Conservation (phyloP, 2,888 invertebrate species). For the Chrysomela aeneicollis region DNA sequence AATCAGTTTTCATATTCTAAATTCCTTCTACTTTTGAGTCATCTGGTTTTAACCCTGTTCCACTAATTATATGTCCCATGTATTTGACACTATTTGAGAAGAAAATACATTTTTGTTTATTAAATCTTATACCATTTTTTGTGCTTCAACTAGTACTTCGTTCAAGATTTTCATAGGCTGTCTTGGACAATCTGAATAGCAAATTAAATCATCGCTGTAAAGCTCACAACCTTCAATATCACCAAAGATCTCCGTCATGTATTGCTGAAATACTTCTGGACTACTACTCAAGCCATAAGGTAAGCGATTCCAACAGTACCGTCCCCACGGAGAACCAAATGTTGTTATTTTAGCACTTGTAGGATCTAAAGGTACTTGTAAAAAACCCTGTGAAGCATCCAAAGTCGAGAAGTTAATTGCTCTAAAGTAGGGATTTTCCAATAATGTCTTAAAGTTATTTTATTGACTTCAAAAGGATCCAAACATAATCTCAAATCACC, state of each 20-base stretch:
- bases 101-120: not conserved
- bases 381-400: not conserved
- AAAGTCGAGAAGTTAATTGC: not conserved
- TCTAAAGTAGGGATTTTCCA: slow-evolving; percentile 4
- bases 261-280: slow-evolving; percentile 7
- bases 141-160: not conserved
- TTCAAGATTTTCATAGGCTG: slow-evolving; percentile 7
- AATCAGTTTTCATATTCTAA: too few species aligned
- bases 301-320: slow-evolving; percentile 3
- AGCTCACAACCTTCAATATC: slow-evolving; percentile 17
- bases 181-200: not conserved
- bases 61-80: not conserved
- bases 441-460: not conserved
- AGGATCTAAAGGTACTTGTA: too few species aligned
- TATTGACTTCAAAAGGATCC: slow-evolving; percentile 1
- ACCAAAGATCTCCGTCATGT: slow-evolving; percentile 10
- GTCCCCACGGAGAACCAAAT: not conserved
- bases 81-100: not conserved
- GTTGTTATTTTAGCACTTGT: slow-evolving; percentile 7
- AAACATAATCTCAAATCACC: too few species aligned
- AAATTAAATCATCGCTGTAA: slow-evolving; percentile 11
- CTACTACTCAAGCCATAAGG: slow-evolving; percentile 12
- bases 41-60: not conserved
- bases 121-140: not conserved
- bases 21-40: not conserved